Evolutionary conservation across 2,888 invertebrate genomes (phyloP).

Genomic region (Herminia tarsipennalis): DNA sequence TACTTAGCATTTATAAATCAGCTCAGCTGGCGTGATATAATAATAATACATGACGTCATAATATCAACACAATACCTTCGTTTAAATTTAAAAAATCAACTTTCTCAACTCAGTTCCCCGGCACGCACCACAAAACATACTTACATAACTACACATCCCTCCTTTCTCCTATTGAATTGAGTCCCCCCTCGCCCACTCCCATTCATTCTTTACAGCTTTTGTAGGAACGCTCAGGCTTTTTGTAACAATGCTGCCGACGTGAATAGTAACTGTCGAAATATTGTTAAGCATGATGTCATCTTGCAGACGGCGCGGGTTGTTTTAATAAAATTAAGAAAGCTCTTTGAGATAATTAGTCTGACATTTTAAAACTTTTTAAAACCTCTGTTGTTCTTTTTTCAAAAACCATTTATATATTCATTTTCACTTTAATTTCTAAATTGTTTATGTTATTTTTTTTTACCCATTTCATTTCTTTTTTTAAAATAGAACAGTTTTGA

Average conservation of each 20-base stretch:
- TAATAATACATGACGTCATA: conserved; percentile 6
- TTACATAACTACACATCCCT: conserved; percentile 77
- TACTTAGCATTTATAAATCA: too few relatives aligned
- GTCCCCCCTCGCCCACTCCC: conserved; percentile 67
- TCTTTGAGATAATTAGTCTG: conserved; percentile 21
- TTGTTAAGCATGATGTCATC: conserved; percentile 71
- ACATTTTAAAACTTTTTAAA: too few relatives aligned
- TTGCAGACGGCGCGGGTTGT: conserved; percentile 44
- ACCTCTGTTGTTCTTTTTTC: too few relatives aligned
- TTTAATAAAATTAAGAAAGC: conserved; percentile 33
- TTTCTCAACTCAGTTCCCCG: conserved; percentile 40
- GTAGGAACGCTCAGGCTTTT: conserved; percentile 76
- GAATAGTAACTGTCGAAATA: conserved; percentile 80
- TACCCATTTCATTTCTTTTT: too few relatives aligned
- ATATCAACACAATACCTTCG: conserved; percentile 16
- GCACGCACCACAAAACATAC: conserved; percentile 77
- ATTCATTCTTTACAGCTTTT: conserved; percentile 82
- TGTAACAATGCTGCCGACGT: conserved; percentile 70
- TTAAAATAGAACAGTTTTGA: too few relatives aligned
- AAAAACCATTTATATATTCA: too few relatives aligned
- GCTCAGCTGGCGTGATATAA: too few relatives aligned
- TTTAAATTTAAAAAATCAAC: conserved; percentile 38
- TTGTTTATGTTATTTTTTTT: too few relatives aligned
- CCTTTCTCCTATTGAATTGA: conserved; percentile 76
- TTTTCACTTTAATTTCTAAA: too few relatives aligned